Evolutionary conservation across 2,797 vertebrate genomes (phyloP), one percentile per base, ranked within the genome.

Genomic region (Passerculus sandwichensis): DNA sequence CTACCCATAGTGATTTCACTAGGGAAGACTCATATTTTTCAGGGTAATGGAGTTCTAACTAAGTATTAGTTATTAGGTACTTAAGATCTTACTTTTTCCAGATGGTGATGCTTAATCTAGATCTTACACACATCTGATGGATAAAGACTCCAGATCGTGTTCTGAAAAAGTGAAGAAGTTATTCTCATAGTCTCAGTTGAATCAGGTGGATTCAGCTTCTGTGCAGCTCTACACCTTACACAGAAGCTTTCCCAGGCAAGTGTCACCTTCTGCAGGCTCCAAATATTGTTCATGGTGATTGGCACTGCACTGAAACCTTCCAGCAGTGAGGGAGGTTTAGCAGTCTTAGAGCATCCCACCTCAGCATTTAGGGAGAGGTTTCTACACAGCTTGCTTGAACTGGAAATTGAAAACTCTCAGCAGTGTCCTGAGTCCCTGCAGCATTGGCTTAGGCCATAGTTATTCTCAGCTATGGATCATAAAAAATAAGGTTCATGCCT

Each of bases 11-110:
- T 80, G 53, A 89, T 92, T 94, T 95, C 85, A 82, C 53, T 76
- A 54, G 71, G 42, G 56, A 91, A 65, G 77, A 36, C 80, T 79
- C 60, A 62, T 64, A 40, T 67, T 53, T 91, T 96, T 81, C 91
- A 81, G 42, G 10, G 13, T 94, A 95, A 94, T 84, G 22, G 53
- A 88, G 47, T 78, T 89, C 34, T 90, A 88, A 85, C 0, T 85
- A 88, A 91, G 70, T 79, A 48, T 94, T 95, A 94, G 85, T 95
- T 95, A 94, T 90, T 90, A 71, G 34, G 62, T 93, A 81, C 47
- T 82, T 93, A 94, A 91, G 59, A 62, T 61, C 64, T 84, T 89
- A 42, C 36, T 78, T 88, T 8, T 86, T 95, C 38, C 65, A 42
- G 81, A 69, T 90, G 45, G 34, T 0, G 4, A 56, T 92, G 57